Base-by-base conservation (phyloP, 2,113 vertebrate genomes). In the Thryonomys swinderianus region DNA sequence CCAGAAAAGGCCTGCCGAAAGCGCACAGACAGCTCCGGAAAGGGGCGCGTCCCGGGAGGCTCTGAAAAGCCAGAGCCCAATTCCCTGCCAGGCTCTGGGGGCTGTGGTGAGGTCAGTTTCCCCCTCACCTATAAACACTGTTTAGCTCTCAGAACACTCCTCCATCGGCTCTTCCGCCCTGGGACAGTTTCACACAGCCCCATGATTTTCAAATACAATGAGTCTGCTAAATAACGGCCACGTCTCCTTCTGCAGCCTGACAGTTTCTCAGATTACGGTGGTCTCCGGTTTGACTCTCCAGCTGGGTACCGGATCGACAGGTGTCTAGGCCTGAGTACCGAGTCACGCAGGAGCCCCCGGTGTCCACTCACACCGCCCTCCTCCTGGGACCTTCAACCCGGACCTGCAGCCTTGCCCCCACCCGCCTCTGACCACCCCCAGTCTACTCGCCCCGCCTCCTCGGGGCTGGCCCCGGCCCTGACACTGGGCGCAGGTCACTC, bases 31-130 rank as follows among this genome's bases (percentile, higher is more conserved):
- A 21, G 8, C 0, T 21, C 69, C 37, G 2, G 69, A 32, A 32
- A 34, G 23, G 32, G 7, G 23, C 1, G 5, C 45, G 8, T 16
- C 2, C 12, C 10, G 8, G 5, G 20, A 17, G 12, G 3, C 42
- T 7, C 51, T 0, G 12, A 4, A 0, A 23, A n/a, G n/a, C 32
- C 18, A 23, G 74, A 27, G 37, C 21, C 51, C 2, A 17, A 2
- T 20, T 73, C 18, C 16, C 55, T 7, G 17, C 5, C 27, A 2
- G 4, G 5, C 20, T 21, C 62, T 67, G 2, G 18, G 25, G 53
- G 7, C 42, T 34, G 5, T 34, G 12, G 5, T 13, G 12, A 42
- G 3, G 40, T 23, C 6, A 1, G 32, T 20, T 45, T n/a, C 42
- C 69, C 45, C 45, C 37, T 51, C n/a, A 48, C 37, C 48, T 64